Evolutionary conservation across 1,140 invertebrate species (phyloP).

Genomic region (Trichonephila inaurata): DNA sequence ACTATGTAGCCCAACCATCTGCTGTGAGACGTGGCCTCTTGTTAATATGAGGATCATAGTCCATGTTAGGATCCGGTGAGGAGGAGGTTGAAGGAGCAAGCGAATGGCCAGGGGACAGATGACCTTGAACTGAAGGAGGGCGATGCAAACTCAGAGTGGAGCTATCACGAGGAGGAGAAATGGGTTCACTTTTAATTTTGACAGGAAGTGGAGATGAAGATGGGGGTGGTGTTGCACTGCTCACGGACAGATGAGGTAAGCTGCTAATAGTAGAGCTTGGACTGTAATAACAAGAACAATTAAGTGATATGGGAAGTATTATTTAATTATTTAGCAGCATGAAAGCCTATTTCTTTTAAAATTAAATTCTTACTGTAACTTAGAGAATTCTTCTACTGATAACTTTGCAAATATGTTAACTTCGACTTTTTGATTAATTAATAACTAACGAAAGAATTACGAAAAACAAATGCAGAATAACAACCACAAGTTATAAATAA

Average conservation of each 20-base stretch:
- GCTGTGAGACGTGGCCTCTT: conserved; percentile 86
- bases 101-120: conserved; percentile 84
- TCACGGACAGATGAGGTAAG: conserved; percentile 85
- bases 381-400: no score
- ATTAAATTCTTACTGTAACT: no score
- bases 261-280: conserved; percentile 74
- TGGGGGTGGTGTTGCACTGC: conserved; percentile 89
- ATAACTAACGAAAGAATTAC: no score
- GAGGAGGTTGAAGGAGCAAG: conserved; percentile 78
- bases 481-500: no score
- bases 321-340: no score
- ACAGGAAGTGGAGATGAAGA: conserved; percentile 89
- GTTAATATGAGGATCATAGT: conserved; percentile 86
- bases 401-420: no score
- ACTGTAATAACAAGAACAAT: conserved; percentile 8
- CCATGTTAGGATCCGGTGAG: conserved; percentile 82
- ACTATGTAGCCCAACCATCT: conserved; percentile 90
- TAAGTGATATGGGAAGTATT: not conserved
- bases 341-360: no score
- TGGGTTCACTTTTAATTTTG: conserved; percentile 96
- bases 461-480: no score
- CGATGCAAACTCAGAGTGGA: conserved; percentile 79
- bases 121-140: conserved; percentile 77
- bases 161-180: conserved; percentile 91
- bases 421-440: no score